phyloP scores from a whole-genome alignment of 2,113 vertebrate species.

The Alouatta palliata region DNA sequence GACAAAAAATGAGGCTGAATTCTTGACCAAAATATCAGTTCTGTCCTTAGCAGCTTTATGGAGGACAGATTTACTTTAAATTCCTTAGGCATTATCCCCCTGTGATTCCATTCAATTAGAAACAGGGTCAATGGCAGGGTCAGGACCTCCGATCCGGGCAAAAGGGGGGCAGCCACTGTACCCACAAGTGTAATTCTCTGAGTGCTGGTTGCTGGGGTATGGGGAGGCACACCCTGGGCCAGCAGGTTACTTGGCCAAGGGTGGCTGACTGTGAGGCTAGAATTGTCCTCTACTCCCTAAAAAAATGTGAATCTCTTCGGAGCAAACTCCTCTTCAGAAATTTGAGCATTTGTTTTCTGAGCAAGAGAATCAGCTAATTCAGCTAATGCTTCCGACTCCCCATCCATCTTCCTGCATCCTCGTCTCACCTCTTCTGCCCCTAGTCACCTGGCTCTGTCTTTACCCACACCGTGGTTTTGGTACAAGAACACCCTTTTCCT shows the following conservation, averaged over 20 bases:
- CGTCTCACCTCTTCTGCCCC: not conserved
- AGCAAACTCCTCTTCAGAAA: not conserved
- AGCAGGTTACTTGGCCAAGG: not conserved
- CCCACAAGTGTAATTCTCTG: not conserved
- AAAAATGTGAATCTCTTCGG: not conserved
- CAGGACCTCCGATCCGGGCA: not conserved
- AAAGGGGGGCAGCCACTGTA: not conserved
- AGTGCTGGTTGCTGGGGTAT: not conserved
- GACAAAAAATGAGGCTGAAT: not conserved
- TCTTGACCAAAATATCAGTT: not conserved
- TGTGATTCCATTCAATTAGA: not conserved
- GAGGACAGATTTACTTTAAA: not conserved
- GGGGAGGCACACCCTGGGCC: not conserved
- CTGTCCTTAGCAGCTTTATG: not conserved
- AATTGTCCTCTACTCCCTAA: not conserved
- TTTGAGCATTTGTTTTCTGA: not conserved
- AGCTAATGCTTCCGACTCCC: not conserved
- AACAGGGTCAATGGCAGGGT: not conserved
- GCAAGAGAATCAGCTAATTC: not conserved
- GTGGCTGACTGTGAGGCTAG: no score
- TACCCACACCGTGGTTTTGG: not conserved
- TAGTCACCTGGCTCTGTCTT: not conserved
- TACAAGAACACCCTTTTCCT: not conserved
- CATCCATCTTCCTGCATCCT: not conserved
- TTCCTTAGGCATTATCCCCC: not conserved